Evolutionary conservation across 1,140 invertebrate species (phyloP).

Genomic region (Cephus cinctus): DNA sequence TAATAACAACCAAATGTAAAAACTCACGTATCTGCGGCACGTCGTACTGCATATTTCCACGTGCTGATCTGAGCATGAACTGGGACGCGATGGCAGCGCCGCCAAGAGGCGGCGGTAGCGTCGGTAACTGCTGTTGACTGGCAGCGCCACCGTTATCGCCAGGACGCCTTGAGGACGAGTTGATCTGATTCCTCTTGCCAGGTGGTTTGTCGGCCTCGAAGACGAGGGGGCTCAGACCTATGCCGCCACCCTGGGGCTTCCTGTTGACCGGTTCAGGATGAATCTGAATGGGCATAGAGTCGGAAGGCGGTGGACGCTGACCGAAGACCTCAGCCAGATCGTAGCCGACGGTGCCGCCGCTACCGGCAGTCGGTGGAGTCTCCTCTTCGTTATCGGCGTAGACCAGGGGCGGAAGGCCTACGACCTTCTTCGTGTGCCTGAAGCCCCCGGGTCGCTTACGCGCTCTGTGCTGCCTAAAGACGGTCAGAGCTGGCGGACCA

Average conservation of each 20-base stretch:
- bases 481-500: neutral
- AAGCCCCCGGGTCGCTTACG: conserved; percentile 13
- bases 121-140: neutral
- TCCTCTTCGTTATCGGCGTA: conserved; percentile 18
- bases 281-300: no score
- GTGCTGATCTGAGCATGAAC: conserved; percentile 64
- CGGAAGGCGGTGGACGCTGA: conserved; percentile 14
- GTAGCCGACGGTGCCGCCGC: neutral
- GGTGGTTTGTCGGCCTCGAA: conserved; percentile 14
- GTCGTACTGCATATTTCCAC: conserved; percentile 66
- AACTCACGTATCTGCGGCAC: conserved; percentile 71
- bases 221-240: neutral
- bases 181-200: conserved; percentile 19
- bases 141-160: neutral
- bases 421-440: conserved; percentile 20
- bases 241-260: conserved; percentile 18
- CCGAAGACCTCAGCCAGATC: conserved; percentile 23
- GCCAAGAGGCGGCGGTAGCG: conserved; percentile 20
- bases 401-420: conserved; percentile 22
- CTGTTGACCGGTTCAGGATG: no score
- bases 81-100: conserved; percentile 56
- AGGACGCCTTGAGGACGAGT: conserved; percentile 13
- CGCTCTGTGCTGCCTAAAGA: conserved; percentile 16
- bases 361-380: neutral
- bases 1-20: neutral